Evolutionary conservation across 2,888 invertebrate genomes (phyloP).

Genomic region (Aethes cnicana): DNA sequence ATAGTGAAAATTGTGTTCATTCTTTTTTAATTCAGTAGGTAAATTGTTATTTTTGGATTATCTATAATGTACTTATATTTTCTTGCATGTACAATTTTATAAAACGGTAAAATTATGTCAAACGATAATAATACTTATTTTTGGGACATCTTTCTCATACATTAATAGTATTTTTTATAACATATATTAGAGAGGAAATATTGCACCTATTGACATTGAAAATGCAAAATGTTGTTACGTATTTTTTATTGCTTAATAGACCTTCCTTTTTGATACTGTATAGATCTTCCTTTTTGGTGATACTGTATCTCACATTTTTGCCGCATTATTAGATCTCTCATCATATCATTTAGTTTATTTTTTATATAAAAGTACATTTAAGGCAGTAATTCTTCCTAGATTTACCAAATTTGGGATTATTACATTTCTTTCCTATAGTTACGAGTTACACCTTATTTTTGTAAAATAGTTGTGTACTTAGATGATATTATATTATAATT

Average conservation of each 20-base stretch:
- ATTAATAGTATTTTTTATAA: constrained; percentile 25
- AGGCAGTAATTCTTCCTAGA: too few relatives aligned
- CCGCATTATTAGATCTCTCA: constrained; percentile 31
- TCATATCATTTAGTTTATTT: constrained; percentile 21
- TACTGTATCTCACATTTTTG: constrained; percentile 20
- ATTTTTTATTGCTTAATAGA: too few relatives aligned
- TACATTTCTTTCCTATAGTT: too few relatives aligned
- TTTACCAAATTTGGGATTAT: too few relatives aligned
- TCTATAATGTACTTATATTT: constrained; percentile 45
- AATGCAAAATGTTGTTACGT: neutral
- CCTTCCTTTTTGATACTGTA: too few relatives aligned
- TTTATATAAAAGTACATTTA: too few relatives aligned
- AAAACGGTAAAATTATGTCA: constrained; percentile 46
- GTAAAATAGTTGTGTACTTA: constrained; percentile 11
- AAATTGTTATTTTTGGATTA: constrained; percentile 31
- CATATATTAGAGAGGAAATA: constrained; percentile 9
- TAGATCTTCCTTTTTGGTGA: too few relatives aligned
- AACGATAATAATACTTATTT: constrained; percentile 40
- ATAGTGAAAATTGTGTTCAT: constrained; percentile 49
- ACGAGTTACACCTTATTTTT: constrained; percentile 18
- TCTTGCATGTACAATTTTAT: constrained; percentile 45
- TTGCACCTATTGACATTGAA: constrained; percentile 7
- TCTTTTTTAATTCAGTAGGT: constrained; percentile 12
- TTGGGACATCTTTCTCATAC: constrained; percentile 33
- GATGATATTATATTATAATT: constrained; percentile 43